Evolutionary conservation across 2,113 vertebrate species (phyloP), one percentile per base, ranked within the genome.

Genomic region (Notothenia coriiceps): DNA sequence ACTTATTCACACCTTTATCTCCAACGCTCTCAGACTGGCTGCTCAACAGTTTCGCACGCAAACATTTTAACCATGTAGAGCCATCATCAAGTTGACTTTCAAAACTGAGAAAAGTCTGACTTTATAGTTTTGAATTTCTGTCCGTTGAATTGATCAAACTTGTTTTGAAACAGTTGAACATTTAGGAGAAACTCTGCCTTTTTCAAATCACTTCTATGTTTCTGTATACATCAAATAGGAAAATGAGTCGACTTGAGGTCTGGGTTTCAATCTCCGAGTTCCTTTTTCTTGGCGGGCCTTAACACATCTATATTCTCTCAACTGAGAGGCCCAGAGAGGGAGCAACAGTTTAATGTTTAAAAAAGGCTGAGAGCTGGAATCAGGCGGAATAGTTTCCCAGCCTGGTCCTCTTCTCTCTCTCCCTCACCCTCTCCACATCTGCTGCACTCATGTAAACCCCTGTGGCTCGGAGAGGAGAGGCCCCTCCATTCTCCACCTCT

Each of bases 391-490:
- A 89, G 83, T 88, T 91, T 91, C 89, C 82, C 88, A 88, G 87
- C 84, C 84, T 51, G 22, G 75, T 87, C 86, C 80, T 86, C 72
- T 57, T 83, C 81, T 80, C 60, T 50, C 22, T 86, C 72, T 83
- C 68, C 51, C 72, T 82, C 52, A 60, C 74, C 33, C 73, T 85
- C 74, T 90, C 92, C 92, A 95, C 95, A 95, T 96, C 94, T 95
- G 94, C 91, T 94, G 91, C 89, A 90, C 94, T 95, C 88, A 93
- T 94, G 93, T 92, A 92, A 93, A 84, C 90, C 89, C 93, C 89
- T 82, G 86, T 86, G 91, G 93, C 88, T 92, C 55, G 79, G 76
- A 79, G 77, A 87, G 84, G 72, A 87, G 89, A 82, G 87, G 89
- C 88, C 87, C 87, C 79, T 87, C 83, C 79, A 85, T 86, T 78